Evolutionary conservation across 1,140 invertebrate species (phyloP), one percentile per base, ranked within the genome.

Genomic region (Manduca sexta): DNA sequence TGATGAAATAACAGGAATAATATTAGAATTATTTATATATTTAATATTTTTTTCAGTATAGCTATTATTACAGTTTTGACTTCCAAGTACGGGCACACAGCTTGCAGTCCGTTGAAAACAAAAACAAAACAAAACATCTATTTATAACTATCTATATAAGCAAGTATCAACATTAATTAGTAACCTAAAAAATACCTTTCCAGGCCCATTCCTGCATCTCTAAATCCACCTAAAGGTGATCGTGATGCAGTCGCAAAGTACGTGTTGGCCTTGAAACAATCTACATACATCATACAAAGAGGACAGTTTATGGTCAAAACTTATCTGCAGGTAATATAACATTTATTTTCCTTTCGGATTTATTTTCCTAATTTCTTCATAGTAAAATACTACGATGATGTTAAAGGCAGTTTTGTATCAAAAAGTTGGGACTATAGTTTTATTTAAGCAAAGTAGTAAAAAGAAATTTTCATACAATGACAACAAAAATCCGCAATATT

Each of bases 191-290:
- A 60, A 62, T 64, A 76, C 74, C 49, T 56, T 82, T 94, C 93
- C 34, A 92, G 82, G 1, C 93, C 93, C 49, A 90, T 76, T 14
- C 93, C 93, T 12, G 93, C 94, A 72, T 91, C 88, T 61, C 94
- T 94, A 17, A 42, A 94, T 1, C 94, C 94, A 38, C 93, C 93
- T 71, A 95, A 95, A 18, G 93, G 93, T 45, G 88, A 75, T 56
- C 91, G 88, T 0, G 88, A 72, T 16, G 76, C 71, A 11, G 89
- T 75, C 1, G 77, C 70, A 56, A 91, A 86, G 71, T 91, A 94
- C 43, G 90, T 91, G 67, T 95, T 95, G 0, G 94, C 87, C 92
- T 92, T 92, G 73, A n/a, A n/a, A 11, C 11, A 34, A 34, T 4
- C 11, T n/a, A 11, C 3, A 34, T 3, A 3, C 21, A 3, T 21